Conservation (phyloP, 2,797 vertebrate genomes). For the Jordanella pulchra region DNA sequence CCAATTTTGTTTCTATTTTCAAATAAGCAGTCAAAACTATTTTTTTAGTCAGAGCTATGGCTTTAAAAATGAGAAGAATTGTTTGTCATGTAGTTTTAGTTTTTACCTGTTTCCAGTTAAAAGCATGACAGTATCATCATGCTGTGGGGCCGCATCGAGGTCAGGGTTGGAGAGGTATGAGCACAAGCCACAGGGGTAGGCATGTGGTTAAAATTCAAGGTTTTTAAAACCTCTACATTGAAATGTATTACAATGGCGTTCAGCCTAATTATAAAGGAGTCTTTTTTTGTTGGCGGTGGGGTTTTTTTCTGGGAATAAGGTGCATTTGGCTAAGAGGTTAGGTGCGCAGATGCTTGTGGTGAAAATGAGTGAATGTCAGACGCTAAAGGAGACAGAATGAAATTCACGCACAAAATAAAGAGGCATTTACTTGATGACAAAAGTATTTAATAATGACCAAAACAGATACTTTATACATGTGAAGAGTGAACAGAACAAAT, state of each 20-base stretch:
- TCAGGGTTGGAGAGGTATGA: constrained; percentile 56
- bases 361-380: constrained; percentile 59
- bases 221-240: constrained; percentile 78
- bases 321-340: constrained; percentile 42
- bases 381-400: constrained; percentile 36
- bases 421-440: constrained; percentile 48
- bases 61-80: constrained; percentile 76
- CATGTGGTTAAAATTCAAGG: constrained; percentile 77
- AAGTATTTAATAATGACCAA: constrained; percentile 68
- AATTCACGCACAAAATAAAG: constrained; percentile 36
- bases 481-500: constrained; percentile 28
- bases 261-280: constrained; percentile 77
- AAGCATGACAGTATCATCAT: constrained; percentile 29
- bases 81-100: constrained; percentile 69
- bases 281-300: background rate
- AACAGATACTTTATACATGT: constrained; percentile 36
- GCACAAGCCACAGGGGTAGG: constrained; percentile 23
- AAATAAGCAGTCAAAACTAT: constrained; percentile 38
- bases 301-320: constrained; percentile 30
- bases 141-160: no score
- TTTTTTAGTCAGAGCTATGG: constrained; percentile 63
- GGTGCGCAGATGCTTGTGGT: constrained; percentile 48
- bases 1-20: constrained; percentile 35
- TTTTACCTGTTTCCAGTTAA: constrained; percentile 59
- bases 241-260: constrained; percentile 72